Evolutionary conservation across 2,113 vertebrate genomes (phyloP), one percentile per base, ranked within the genome.

Genomic region (Ailurus styani): DNA sequence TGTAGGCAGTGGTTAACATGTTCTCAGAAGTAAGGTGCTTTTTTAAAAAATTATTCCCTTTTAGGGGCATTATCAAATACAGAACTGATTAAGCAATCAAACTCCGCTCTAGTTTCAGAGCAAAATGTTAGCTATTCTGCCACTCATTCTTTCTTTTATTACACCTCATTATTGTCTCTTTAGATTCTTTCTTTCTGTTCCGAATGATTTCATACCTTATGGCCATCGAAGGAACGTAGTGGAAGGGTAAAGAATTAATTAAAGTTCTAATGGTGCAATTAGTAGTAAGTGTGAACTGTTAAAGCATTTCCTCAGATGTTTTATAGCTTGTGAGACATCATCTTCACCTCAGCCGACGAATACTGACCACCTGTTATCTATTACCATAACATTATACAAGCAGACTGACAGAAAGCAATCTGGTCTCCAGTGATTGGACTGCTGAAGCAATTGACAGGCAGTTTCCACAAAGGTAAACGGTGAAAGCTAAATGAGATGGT

Each of bases 171-270:
- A 94, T 96, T 98, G 96, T 98, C 96, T 97, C 91, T 98, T 98
- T 98, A 98, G 98, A 99, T 98, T 98, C 98, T 97, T 98, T 98
- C 94, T 98, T 97, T 91, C 93, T 97, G 93, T 97, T 96, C 97
- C 78, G 47, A 99, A 98, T 98, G 97, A 97, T 97, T 99, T 99
- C 97, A 87, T 97, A 34, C 92, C 82, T 98, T 97, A 96, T 98
- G 95, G 94, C 97, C 98, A 97, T 96, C 97, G 97, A 89, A 98
- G 96, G 83, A 98, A 91, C 96, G 97, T 98, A 99, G 97, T 97
- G 96, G 98, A 99, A 99, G 97, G 98, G 96, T 98, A 99, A 99
- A 98, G 98, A 98, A 99, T 99, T 99, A 97, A 98, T 99, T 99
- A 96, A 98, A 97, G 89, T 97, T 98, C 7, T 97, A 98, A 97